Evolutionary conservation across 2,113 vertebrate genomes (phyloP).

Genomic region (Solea solea): DNA sequence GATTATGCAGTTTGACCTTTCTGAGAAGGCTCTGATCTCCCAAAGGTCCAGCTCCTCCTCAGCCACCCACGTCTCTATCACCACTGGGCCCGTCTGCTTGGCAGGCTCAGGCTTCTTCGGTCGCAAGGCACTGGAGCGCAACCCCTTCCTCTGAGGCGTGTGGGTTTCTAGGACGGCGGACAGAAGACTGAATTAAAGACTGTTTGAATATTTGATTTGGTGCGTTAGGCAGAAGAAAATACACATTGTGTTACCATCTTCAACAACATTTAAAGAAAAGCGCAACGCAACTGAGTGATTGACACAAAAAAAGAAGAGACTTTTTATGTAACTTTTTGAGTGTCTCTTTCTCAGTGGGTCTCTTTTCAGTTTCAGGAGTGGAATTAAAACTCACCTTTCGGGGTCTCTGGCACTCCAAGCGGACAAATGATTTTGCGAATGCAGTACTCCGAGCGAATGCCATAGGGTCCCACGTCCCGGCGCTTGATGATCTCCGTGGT

Average conservation of each 20-base stretch:
- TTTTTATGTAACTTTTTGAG: no score
- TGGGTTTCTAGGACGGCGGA: conserved; percentile 88
- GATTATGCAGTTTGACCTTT: conserved; percentile 83
- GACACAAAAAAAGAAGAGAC: no score
- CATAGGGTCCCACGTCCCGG: conserved; percentile 94
- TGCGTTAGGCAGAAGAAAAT: neutral
- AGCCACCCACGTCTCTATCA: conserved; percentile 97
- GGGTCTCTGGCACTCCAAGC: conserved; percentile 95
- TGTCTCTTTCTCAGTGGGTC: no score
- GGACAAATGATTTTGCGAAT: conserved; percentile 99
- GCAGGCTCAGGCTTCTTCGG: conserved; percentile 97
- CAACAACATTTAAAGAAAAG: no score
- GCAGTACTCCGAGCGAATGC: conserved; percentile 97
- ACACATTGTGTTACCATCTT: no score
- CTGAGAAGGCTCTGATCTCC: conserved; percentile 99
- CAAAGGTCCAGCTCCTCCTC: conserved; percentile 98
- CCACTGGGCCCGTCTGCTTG: conserved; percentile 97
- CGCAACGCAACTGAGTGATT: no score
- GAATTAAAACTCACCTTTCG: conserved; percentile 81
- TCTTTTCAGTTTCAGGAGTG: neutral
- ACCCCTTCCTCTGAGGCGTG: conserved; percentile 86
- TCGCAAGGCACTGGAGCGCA: conserved; percentile 93
- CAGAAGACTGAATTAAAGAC: neutral
- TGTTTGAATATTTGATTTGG: neutral
- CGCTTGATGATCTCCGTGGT: conserved; percentile 99